Conservation (phyloP, 2,888 invertebrate genomes). For the Thecophora atra region DNA sequence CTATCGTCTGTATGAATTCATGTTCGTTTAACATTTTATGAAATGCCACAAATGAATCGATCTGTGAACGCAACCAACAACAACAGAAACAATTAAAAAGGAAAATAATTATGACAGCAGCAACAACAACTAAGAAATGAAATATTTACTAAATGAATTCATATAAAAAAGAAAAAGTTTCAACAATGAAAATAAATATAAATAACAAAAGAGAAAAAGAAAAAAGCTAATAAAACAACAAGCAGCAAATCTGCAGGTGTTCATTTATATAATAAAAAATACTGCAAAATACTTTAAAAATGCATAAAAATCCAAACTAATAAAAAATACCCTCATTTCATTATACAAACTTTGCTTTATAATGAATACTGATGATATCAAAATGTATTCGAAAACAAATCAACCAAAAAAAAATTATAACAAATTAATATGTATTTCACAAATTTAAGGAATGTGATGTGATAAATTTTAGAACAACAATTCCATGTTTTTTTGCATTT, state of each 20-base stretch:
- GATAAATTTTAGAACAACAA: no score
- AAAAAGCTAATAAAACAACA: not conserved
- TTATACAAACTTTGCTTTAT: no score
- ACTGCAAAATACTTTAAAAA: no score
- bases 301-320: no score
- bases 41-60: constrained; percentile 29
- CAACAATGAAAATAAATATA: not conserved
- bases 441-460: no score
- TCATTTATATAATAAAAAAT: not conserved
- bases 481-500: no score
- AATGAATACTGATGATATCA: no score
- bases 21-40: constrained; percentile 19
- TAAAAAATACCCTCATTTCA: no score
- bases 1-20: not conserved
- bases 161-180: not conserved
- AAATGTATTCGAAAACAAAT: no score
- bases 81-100: not conserved
- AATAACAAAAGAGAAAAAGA: not conserved
- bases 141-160: no score
- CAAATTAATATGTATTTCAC: no score
- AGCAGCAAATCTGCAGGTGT: not conserved
- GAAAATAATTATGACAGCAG: not conserved
- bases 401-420: no score
- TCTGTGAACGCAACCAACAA: constrained; percentile 2
- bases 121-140: not conserved